Conservation (phyloP, 2,113 vertebrate genomes). For the Pyrgilauda ruficollis region DNA sequence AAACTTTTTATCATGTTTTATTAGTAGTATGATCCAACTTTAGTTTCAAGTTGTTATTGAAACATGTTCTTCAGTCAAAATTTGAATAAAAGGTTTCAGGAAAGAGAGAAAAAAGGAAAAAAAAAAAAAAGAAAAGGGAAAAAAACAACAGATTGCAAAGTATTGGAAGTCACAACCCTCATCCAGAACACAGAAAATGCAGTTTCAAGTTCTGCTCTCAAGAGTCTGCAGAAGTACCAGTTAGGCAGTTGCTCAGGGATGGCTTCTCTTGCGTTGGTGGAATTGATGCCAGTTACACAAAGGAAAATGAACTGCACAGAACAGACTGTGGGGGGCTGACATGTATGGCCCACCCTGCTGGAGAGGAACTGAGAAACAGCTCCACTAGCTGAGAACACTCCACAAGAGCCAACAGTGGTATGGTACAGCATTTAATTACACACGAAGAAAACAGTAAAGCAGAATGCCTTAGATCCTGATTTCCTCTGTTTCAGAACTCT, state of each 20-base stretch:
- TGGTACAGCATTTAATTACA: neutral
- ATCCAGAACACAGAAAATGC: neutral
- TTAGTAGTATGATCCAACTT: neutral
- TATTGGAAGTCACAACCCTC: neutral
- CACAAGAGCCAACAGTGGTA: neutral
- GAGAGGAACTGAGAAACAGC: neutral
- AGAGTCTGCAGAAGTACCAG: neutral
- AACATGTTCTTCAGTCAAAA: neutral
- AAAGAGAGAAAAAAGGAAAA: neutral
- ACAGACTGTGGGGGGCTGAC: neutral
- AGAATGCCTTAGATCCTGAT: neutral
- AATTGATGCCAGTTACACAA: neutral
- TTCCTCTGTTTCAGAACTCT: neutral
- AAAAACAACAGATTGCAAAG: neutral
- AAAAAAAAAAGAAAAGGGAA: neutral
- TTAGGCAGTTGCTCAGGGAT: neutral
- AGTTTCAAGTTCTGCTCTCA: neutral
- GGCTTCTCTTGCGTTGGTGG: neutral
- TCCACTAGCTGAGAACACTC: neutral
- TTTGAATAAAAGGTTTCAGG: neutral
- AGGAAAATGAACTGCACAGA: neutral
- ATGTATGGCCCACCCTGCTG: neutral
- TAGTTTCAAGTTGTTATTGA: neutral
- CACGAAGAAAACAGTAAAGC: rapidly evolving
- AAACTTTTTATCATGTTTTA: neutral